These are phyloP conservation scores for Bos indicus DNA, from an alignment of 2,113 vertebrate genomes.

Conservation along the genomic window DNA sequence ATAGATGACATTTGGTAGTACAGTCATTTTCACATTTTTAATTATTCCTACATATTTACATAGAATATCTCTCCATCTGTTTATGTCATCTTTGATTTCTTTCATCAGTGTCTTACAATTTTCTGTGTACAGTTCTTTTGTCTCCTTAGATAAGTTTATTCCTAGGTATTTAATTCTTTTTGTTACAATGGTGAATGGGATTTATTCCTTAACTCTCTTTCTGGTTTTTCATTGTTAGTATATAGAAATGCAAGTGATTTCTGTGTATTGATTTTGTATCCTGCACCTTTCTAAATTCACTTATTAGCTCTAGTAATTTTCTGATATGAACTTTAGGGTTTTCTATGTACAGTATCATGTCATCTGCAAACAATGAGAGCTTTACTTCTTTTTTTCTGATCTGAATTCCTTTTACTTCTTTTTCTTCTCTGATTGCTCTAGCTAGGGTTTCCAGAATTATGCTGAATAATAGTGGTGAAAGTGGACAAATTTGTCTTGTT, in stretches of 20 bases:
- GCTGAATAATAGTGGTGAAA: not conserved
- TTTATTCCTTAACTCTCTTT: not conserved
- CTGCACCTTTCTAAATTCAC: not conserved
- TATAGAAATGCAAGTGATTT: not conserved
- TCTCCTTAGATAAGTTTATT: not conserved
- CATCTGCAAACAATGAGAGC: not conserved
- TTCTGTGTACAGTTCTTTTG: not conserved
- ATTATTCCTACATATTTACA: not conserved
- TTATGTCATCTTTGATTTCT: not conserved
- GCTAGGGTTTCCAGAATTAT: not conserved
- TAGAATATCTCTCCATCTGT: not conserved
- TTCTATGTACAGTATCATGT: not conserved
- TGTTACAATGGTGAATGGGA: not conserved
- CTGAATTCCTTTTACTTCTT: not conserved
- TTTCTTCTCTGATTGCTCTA: not conserved
- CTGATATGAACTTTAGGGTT: not conserved
- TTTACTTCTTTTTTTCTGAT: not conserved
- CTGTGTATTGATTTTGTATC: not conserved
- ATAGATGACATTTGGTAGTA: not conserved
- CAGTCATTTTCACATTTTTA: not conserved
- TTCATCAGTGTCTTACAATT: not conserved
- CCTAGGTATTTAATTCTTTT: not conserved
- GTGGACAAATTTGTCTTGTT: not conserved
- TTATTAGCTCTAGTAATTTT: not conserved
- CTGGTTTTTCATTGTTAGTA: not conserved